Conservation (phyloP, 2,797 vertebrate genomes). For the Margarornis squamiger region DNA sequence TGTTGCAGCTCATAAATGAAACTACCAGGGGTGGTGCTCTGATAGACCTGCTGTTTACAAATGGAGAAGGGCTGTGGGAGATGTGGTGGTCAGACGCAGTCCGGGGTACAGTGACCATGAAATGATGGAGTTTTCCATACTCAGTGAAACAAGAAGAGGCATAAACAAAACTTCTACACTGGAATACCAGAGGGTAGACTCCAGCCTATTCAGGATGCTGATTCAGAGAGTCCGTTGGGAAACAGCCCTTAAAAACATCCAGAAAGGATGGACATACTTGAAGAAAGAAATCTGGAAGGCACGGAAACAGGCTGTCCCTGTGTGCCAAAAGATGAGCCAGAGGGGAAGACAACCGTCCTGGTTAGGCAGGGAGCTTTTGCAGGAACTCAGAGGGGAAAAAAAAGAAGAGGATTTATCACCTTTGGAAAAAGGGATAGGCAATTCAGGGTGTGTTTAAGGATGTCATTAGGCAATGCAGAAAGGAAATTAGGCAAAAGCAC, state of each 20-base stretch:
- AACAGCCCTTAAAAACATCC: background rate
- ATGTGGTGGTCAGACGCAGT: background rate
- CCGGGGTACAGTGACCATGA: background rate
- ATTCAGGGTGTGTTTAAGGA: background rate
- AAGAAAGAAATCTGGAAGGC: background rate
- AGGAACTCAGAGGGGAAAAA: background rate
- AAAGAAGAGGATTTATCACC: background rate
- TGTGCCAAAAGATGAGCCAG: background rate
- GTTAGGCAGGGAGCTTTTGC: background rate
- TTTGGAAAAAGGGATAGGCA: background rate
- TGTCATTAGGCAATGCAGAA: background rate
- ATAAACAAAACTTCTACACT: background rate
- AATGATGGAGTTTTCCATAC: background rate
- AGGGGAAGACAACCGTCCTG: background rate
- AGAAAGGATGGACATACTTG: background rate
- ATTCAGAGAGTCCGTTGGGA: background rate
- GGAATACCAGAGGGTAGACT: background rate
- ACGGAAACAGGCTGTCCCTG: background rate
- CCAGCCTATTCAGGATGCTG: background rate
- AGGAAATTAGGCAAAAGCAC: background rate
- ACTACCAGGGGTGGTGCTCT: background rate
- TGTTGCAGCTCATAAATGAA: background rate
- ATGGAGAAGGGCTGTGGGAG: background rate
- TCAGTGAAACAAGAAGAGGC: background rate
- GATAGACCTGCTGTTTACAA: background rate